These are phyloP conservation scores for Hystrix cristata DNA, from an alignment of 2,113 vertebrate genomes.

Conservation along the genomic window DNA sequence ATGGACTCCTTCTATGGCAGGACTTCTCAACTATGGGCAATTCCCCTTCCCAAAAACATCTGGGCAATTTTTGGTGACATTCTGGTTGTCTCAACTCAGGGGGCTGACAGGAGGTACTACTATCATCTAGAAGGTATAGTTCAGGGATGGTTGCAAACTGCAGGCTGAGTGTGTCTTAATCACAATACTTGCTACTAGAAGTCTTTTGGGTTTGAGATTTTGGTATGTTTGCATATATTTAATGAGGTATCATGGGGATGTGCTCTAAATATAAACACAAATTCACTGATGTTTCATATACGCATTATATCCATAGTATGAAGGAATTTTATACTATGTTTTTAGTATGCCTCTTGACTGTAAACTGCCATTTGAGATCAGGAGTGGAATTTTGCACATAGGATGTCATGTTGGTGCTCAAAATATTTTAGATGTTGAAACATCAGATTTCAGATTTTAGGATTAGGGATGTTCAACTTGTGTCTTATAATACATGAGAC, in stretches of 20 bases:
- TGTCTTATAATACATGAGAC: neutral
- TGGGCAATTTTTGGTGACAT: neutral
- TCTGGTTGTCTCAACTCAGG: neutral
- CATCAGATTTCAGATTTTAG: neutral
- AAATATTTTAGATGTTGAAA: neutral
- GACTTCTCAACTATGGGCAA: neutral
- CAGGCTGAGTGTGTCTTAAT: neutral
- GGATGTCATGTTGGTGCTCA: neutral
- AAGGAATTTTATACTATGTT: neutral
- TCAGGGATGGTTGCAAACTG: neutral
- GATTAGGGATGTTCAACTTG: neutral
- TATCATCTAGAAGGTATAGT: neutral
- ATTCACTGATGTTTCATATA: neutral
- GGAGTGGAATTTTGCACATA: neutral
- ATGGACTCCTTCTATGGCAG: neutral
- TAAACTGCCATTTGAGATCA: neutral
- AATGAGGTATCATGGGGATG: neutral
- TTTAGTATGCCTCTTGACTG: neutral
- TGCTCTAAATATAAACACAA: neutral
- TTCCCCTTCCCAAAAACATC: neutral
- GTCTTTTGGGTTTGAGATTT: neutral
- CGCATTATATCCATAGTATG: neutral
- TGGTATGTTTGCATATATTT: neutral
- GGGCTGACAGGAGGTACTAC: neutral
- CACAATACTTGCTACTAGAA: neutral